A percentile compares a stretch with the other conserved stretches of the same genome.
phyloP scores from a whole-genome alignment of 2,888 invertebrate genomes.

The Abrostola triplasia region DNA sequence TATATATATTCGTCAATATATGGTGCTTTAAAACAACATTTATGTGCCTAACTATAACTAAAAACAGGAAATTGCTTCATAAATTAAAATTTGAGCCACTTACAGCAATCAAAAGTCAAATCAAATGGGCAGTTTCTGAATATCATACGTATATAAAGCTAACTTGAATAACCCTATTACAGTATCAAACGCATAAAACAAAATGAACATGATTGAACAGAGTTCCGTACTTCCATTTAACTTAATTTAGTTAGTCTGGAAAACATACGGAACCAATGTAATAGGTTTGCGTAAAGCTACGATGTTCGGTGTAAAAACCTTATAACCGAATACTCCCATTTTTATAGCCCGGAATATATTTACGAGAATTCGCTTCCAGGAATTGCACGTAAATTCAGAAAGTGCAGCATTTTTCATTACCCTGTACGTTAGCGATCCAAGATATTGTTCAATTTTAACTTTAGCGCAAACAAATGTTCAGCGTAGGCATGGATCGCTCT shows the following conservation, averaged over 20 bases:
- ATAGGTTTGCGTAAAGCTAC: constrained; percentile 64
- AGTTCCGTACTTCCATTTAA: constrained; percentile 2
- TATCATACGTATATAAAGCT: not conserved
- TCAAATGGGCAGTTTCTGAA: not conserved
- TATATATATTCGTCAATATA: too few species aligned
- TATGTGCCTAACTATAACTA: not conserved
- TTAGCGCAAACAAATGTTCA: constrained; percentile 23
- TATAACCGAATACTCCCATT: constrained; percentile 80
- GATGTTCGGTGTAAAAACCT: constrained; percentile 76
- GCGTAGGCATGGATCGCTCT: not conserved
- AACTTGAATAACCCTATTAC: not conserved
- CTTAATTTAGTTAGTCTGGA: constrained; percentile 23
- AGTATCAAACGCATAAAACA: not conserved
- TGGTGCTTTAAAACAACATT: too few species aligned
- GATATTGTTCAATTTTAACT: constrained; percentile 51
- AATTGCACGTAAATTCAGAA: constrained; percentile 78
- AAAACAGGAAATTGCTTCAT: not conserved
- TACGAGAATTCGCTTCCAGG: constrained; percentile 79
- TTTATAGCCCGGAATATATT: constrained; percentile 83
- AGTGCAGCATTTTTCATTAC: constrained; percentile 76
- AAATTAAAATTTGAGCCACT: not conserved
- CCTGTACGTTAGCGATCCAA: constrained; percentile 35
- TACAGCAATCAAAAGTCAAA: not conserved
- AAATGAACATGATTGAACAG: constrained; percentile 2
- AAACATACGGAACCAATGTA: constrained; percentile 47